phyloP scores from a whole-genome alignment of 1,140 invertebrate genomes.

The Neodiprion virginianus region DNA sequence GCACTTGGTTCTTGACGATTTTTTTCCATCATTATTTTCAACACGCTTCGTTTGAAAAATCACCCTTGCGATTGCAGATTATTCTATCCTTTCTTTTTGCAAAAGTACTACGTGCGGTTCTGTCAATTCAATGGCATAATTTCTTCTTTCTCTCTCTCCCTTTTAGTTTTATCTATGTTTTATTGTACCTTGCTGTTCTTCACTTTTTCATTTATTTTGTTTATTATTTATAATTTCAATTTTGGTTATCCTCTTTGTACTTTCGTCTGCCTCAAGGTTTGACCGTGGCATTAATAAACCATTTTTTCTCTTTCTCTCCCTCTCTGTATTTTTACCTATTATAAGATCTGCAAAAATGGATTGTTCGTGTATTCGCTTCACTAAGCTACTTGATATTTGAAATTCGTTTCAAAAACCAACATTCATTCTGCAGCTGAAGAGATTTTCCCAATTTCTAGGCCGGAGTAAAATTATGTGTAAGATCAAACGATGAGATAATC shows the following conservation, averaged over 20 bases:
- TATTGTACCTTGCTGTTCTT: no score
- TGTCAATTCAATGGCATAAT: no score
- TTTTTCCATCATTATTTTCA: background rate
- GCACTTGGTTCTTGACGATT: background rate
- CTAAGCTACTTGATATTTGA: no score
- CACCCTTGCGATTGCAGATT: background rate
- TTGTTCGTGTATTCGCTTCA: no score
- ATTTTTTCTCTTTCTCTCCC: background rate
- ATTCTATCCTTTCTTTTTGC: background rate
- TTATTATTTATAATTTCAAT: conserved; percentile 9
- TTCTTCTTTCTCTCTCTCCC: conserved; percentile 4
- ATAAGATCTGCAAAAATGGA: no score
- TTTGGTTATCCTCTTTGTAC: conserved; percentile 3
- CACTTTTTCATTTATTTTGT: background rate
- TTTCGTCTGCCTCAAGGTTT: background rate
- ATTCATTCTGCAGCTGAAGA: no score
- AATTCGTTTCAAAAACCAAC: no score
- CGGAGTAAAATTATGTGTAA: no score
- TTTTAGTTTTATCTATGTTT: background rate
- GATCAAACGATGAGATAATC: no score
- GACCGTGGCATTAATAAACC: no score
- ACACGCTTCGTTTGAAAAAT: conserved; percentile 2
- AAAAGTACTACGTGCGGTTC: no score
- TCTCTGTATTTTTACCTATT: background rate
- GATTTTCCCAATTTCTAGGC: no score